Evolutionary conservation across 2,797 vertebrate genomes (phyloP), one percentile per base, ranked within the genome.

Genomic region (Acanthornis magna): DNA sequence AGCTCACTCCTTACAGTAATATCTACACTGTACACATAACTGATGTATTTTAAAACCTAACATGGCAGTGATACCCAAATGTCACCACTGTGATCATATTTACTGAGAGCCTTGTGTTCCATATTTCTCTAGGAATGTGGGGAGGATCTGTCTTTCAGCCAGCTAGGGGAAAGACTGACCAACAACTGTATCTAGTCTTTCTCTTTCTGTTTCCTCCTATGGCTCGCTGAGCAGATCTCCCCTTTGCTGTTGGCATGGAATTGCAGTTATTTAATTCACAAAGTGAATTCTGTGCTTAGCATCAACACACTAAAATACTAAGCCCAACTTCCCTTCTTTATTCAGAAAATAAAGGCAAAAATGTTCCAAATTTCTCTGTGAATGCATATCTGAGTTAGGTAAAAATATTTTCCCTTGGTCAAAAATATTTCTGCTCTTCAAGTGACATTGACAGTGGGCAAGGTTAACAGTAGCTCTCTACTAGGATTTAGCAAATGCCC

Each of bases 191-290:
- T 20, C 83, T 76, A 67, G 66, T 82, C 72, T 88, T 96, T 90
- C 80, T 65, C 76, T 72, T 80, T 62, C 63, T 85, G 16, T 78
- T 94, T 83, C 68, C 38, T 61, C 89, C 53, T 63, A 38, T 50
- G 67, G 66, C 74, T 85, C 11, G n/a, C 47, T 80, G 45, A 83
- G 58, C 79, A 92, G 87, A 66, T 88, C 72, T 88, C 80, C 63
- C 73, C 43, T 95, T 93, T 4, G 13, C 82, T 82, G 62, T 53
- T 92, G 93, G 88, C 89, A 92, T 82, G 60, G 83, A 93, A 85
- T 67, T 96, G 92, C 88, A 91, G 53, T 89, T 86, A 85, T 53
- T 94, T 93, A 86, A 93, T 76, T 93, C 72, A 86, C 79, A 82
- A 93, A 94, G 72, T 66, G 86, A 87, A 92, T 94, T 85, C 73